A percentile compares a stretch with the other conserved stretches of the same genome.
These are phyloP conservation scores for Hydrotaea diabolus DNA, from an alignment of 2,888 invertebrate species.

Conservation along the genomic window DNA sequence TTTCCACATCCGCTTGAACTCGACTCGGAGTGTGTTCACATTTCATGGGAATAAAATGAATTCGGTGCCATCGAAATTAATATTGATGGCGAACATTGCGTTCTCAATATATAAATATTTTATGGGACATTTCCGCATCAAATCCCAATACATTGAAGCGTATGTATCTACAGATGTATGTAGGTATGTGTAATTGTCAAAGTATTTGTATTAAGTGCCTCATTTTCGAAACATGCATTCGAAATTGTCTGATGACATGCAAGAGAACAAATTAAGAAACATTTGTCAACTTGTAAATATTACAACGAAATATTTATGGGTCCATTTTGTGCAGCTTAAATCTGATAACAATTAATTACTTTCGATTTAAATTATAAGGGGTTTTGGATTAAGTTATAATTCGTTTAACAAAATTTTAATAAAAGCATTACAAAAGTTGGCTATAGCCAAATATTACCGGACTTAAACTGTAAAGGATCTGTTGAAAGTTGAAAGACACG, in stretches of 20 bases:
- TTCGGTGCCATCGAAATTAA: not conserved
- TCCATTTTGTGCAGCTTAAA: not conserved
- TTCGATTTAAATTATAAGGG: too few species aligned
- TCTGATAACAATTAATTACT: not conserved
- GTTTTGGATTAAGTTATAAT: too few species aligned
- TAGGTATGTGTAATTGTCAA: too few species aligned
- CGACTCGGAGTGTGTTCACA: too few species aligned
- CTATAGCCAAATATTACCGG: too few species aligned
- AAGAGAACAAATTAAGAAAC: slow-evolving; percentile 15
- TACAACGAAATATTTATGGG: slow-evolving; percentile 1
- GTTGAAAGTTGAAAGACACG: too few species aligned
- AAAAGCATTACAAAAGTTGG: too few species aligned
- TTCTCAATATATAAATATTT: not conserved
- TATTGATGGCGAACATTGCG: slow-evolving; percentile 2
- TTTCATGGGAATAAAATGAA: not conserved
- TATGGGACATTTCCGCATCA: not conserved
- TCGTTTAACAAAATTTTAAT: too few species aligned
- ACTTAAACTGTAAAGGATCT: too few species aligned
- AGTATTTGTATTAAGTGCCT: not conserved
- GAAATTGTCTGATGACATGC: not conserved
- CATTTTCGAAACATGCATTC: not conserved
- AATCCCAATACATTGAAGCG: too few species aligned
- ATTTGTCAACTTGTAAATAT: slow-evolving; percentile 18
- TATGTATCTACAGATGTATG: too few species aligned
- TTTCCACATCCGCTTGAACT: not conserved